These are phyloP conservation scores for Uromys caudimaculatus DNA, from an alignment of 2,797 vertebrate genomes.

Conservation along the genomic window DNA sequence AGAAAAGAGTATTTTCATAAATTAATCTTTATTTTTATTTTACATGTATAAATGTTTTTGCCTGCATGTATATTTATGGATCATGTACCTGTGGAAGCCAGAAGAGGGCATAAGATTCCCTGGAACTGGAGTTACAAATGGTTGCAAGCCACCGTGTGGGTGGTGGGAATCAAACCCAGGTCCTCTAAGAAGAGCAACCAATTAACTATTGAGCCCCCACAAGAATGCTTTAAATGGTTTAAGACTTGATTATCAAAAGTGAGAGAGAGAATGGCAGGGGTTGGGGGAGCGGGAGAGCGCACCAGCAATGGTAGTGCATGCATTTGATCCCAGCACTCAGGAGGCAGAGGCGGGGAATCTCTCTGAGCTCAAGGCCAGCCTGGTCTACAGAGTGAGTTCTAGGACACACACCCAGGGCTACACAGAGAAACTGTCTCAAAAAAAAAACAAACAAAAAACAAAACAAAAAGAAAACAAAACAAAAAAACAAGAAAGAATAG, in stretches of 20 bases:
- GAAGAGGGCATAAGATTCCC: neutral
- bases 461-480: neutral
- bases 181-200: neutral
- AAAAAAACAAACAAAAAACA: neutral
- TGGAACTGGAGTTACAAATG: neutral
- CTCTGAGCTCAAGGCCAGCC: neutral
- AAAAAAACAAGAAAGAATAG: neutral
- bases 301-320: neutral
- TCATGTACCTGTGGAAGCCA: neutral
- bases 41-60: neutral
- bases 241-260: neutral
- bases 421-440: neutral
- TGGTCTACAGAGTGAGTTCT: neutral
- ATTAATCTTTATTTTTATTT: neutral
- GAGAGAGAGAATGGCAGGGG: too few relatives aligned
- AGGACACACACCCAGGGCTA: neutral
- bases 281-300: neutral
- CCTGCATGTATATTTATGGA: neutral
- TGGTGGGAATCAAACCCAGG: neutral
- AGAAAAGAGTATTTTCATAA: neutral
- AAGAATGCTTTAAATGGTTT: conserved; percentile 25
- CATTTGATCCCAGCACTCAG: neutral
- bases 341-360: neutral
- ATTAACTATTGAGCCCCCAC: neutral
- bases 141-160: neutral